Base-by-base conservation (phyloP, 1,140 invertebrate species). In the Macrotrachela quadricornifera region DNA sequence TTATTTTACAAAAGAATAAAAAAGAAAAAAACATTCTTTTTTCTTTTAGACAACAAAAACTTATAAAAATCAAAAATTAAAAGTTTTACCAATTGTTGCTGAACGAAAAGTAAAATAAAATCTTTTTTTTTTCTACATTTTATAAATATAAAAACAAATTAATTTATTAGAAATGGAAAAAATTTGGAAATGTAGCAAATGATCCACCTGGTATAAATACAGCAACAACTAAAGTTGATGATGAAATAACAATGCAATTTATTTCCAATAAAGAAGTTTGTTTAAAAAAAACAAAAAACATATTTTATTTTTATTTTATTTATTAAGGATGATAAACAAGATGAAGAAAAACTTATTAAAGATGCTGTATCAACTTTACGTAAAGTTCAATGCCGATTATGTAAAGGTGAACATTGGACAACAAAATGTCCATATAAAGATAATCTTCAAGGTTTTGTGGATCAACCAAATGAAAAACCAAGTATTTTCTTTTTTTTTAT, bases 361-460 rank as follows among this genome's bases (percentile, higher is more conserved):
- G 60, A 83, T 50, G 80, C 81, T 61, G 76, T 74, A 15, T 76
- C 79, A 58, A 82, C 79, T 44, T 63, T 67, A 63, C 79, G 81
- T 59, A 77, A 85, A 60, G 83, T 92, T 50, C 86, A 85, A 63
- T 96, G 90, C 64, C 77, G 90, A 67, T 85, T 81, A 54, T 96
- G 88, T 72, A 85, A 85, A 51, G 69, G 69, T 15, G 88, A 94
- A 59, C 90, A 96, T 75, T 95, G 88, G 86, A 92, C 87, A 9
- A 79, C 84, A 46, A 85, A 85, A 59, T 96, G 90, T 76, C 90
- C 90, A 1, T 95, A 85, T 75, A 92, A 92, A 69, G 84, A 91
- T 60, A 85, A 72, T 21, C 79, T 61, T 11, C 48, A 57, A 13
- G 39, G 57, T 56, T 51, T 62, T 50, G 57, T 57, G 55, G 55